Percentiles rank a stretch among this genome's conserved stretches.
Conservation (phyloP, 1,140 invertebrate genomes). For the Drosophila nikananu region DNA sequence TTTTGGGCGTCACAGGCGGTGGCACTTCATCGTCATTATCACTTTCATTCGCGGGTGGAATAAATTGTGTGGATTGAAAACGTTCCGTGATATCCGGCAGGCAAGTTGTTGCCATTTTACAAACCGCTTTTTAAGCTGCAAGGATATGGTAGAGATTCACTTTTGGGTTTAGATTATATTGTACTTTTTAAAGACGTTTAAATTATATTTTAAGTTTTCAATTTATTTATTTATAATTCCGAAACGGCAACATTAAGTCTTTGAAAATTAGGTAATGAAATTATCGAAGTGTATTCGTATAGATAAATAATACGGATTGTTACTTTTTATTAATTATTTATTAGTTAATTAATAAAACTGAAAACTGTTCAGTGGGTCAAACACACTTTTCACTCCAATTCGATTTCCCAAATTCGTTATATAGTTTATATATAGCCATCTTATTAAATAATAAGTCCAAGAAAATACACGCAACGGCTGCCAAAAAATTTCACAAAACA, state of each 20-base stretch:
- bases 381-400: conserved; percentile 30
- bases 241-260: background rate
- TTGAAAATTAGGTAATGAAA: background rate
- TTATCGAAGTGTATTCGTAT: background rate
- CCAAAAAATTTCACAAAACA: conserved; percentile 45
- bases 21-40: conserved; percentile 13
- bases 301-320: background rate
- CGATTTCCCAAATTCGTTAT: background rate
- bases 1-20: conserved; percentile 33
- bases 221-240: background rate
- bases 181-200: background rate
- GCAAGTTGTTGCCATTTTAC: conserved; percentile 52
- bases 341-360: too few relatives aligned
- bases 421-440: conserved; percentile 10
- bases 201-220: too few relatives aligned
- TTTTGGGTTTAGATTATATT: background rate
- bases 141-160: conserved; percentile 21
- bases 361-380: conserved; percentile 21
- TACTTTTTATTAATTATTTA: background rate
- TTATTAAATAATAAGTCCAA: conserved; percentile 48
- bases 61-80: conserved; percentile 18
- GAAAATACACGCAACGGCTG: conserved; percentile 44
- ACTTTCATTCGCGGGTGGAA: conserved; percentile 11
- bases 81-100: conserved; percentile 14
- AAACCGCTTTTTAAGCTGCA: conserved; percentile 18